A percentile compares a stretch with the other conserved stretches of the same genome.
Conservation (phyloP, 2,888 invertebrate genomes). For the Agrotis puta region DNA sequence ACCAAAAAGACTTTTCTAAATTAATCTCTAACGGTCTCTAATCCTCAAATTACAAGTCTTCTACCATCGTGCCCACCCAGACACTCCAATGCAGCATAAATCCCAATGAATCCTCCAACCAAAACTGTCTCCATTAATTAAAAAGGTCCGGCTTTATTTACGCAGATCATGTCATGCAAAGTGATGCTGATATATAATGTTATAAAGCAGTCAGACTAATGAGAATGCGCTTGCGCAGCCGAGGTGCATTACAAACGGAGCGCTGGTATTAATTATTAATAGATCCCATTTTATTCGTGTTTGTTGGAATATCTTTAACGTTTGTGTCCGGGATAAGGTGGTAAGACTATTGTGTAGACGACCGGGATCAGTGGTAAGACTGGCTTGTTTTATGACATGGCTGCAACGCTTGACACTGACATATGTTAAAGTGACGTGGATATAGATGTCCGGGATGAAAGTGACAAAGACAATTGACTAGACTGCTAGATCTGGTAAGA, state of each 20-base stretch:
- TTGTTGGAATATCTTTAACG: constrained; percentile 42
- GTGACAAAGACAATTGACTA: not conserved
- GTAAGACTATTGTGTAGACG: constrained; percentile 4
- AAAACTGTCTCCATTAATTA: constrained; percentile 57
- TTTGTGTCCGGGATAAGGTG: constrained; percentile 41
- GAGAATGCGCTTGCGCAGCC: constrained; percentile 74
- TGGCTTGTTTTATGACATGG: not conserved
- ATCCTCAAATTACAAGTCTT: constrained; percentile 1
- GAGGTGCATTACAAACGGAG: constrained; percentile 59
- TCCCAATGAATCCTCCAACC: constrained; percentile 29
- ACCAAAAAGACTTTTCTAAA: not conserved
- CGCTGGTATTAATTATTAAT: constrained; percentile 66
- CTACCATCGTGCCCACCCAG: constrained; percentile 26
- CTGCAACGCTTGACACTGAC: too few species aligned
- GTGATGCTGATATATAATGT: constrained; percentile 76
- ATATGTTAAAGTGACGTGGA: not conserved
- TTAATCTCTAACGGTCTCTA: not conserved
- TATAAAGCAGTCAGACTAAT: constrained; percentile 82
- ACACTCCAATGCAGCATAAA: constrained; percentile 24
- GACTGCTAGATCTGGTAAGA: not conserved
- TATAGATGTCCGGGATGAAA: not conserved
- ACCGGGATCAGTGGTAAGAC: not conserved
- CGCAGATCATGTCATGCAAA: constrained; percentile 72
- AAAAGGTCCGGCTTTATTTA: constrained; percentile 58
- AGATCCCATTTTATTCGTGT: constrained; percentile 54